Base-by-base conservation (phyloP, 1,140 invertebrate species). In the Popillia japonica region DNA sequence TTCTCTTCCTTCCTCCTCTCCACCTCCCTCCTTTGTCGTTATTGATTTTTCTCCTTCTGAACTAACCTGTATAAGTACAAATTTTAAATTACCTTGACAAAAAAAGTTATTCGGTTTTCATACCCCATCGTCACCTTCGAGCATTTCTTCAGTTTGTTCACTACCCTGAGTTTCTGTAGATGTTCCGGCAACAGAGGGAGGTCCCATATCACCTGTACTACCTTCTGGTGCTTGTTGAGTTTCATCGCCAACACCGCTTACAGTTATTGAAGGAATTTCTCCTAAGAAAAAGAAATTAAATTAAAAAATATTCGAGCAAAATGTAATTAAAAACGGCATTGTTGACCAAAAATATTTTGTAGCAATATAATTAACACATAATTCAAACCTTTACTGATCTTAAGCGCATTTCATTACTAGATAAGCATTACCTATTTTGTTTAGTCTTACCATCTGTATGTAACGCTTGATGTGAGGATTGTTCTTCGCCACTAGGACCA, bases 1-100 rank as follows among this genome's bases (percentile, higher is more conserved):
- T 83, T 93, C 93, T 27, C 92, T 89, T 9, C 91, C 91, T 79
- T 94, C 93, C 82, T 93, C 92, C 64, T 88, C 89, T 22, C 61
- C 22, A 0, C 61, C 61, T 40, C 84, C 83, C 78, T 86, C 86
- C 79, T 91, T 90, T 78, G 90, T 89, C 11, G 86, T 84, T 3
- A 83, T 78, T 27, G 87, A 85, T 79, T 92, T 92, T 81, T 92
- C 91, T 61, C 90, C 89, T 80, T 92, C 91, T 0, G 90, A 91
- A 61, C 88, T 90, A 4, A 90, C 90, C 88, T 77, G 55, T 55
- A 68, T 64, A 40, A 76, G 59, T 3, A 23, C 27, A 76, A 55
- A 76, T 22, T 6, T 40, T 22, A 55, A 20, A 76, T 34, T 34
- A 34, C 4, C 4, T 2, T 4, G 4, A 4, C 2, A 34, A 34